phyloP scores from a whole-genome alignment of 2,113 vertebrate species.

The Aix galericulata region DNA sequence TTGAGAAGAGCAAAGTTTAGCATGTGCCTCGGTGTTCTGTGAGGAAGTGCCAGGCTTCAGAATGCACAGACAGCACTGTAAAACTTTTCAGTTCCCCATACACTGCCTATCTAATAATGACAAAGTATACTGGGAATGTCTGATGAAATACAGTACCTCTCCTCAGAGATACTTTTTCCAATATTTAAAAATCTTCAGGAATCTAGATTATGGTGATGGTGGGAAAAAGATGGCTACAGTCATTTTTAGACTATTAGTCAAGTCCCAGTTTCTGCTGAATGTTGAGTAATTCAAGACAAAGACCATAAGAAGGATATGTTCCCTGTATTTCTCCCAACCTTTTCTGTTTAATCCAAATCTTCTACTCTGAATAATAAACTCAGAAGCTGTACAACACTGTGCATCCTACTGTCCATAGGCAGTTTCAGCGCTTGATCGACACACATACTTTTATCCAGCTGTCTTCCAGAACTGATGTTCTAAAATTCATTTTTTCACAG shows the following conservation, averaged over 20 bases:
- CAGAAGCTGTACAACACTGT: background rate
- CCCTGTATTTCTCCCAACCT: background rate
- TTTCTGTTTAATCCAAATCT: background rate
- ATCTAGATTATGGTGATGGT: background rate
- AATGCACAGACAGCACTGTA: background rate
- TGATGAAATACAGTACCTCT: background rate
- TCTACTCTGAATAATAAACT: background rate
- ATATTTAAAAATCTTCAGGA: background rate
- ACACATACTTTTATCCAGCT: background rate
- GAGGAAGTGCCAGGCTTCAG: background rate
- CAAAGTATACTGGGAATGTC: background rate
- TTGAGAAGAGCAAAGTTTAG: background rate
- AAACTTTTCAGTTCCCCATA: background rate
- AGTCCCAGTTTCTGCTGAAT: background rate
- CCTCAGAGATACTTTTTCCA: background rate
- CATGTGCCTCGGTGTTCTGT: background rate
- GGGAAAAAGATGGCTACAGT: background rate
- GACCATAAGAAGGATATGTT: background rate
- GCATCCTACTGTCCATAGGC: background rate
- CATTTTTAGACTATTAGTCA: background rate
- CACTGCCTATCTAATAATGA: background rate
- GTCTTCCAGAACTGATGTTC: background rate
- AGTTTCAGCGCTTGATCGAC: background rate
- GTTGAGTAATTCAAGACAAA: background rate
- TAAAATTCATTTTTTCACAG: background rate